Evolutionary conservation across 2,113 vertebrate species (phyloP).

Genomic region (Catharus fuscescens): DNA sequence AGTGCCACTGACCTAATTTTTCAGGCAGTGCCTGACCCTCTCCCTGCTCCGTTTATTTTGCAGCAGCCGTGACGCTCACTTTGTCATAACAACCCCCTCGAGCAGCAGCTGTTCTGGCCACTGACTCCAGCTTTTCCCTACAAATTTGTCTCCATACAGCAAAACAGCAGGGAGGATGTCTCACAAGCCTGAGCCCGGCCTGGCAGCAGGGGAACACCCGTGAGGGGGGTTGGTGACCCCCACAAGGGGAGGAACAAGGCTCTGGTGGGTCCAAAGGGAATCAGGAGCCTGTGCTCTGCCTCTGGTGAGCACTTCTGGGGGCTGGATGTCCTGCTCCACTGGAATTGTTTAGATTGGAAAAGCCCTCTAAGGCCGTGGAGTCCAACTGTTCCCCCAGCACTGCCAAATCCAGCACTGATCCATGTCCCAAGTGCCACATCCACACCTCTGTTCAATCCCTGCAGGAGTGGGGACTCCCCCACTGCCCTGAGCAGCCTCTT

Average conservation of each 20-base stretch:
- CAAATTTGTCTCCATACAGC: fast-evolving
- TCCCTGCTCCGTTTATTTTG: background rate
- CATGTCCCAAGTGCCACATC: background rate
- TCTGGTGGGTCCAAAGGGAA: background rate
- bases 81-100: background rate
- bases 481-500: background rate
- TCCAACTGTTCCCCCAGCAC: background rate
- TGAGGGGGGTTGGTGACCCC: background rate
- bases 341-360: background rate
- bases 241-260: background rate
- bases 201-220: background rate
- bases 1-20: background rate
- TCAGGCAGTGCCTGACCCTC: fast-evolving
- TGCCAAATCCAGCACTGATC: background rate
- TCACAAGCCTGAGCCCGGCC: background rate
- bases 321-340: fast-evolving
- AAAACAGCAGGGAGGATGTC: fast-evolving
- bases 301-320: background rate
- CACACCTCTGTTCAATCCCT: background rate
- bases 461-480: too few species aligned
- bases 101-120: background rate
- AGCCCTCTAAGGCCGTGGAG: background rate
- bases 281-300: background rate
- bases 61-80: fast-evolving
- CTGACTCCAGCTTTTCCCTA: background rate